Conservation (phyloP, 2,113 vertebrate genomes). For the Solea solea region DNA sequence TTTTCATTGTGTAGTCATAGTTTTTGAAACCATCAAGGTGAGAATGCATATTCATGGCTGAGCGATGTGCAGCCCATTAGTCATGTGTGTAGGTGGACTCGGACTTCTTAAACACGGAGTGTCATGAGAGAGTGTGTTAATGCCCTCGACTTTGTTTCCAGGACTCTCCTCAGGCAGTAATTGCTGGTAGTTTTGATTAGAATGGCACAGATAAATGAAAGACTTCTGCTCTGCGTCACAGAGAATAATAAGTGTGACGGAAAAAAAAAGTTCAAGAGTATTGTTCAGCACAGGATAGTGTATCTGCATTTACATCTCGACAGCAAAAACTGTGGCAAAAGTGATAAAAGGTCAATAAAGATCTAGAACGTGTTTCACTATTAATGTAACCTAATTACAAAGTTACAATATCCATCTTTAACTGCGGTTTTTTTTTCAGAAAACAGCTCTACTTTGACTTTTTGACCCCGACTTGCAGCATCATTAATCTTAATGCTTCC, state of each 20-base stretch:
- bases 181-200: conserved; percentile 63
- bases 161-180: conserved; percentile 61
- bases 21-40: conserved; percentile 63
- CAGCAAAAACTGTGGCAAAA: conserved; percentile 1
- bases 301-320: neutral
- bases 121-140: conserved; percentile 59
- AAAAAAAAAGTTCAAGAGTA: neutral
- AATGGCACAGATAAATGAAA: conserved; percentile 48
- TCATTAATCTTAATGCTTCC: conserved; percentile 49
- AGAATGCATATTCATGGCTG: conserved; percentile 72
- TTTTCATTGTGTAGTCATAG: conserved; percentile 54
- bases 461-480: conserved; percentile 32
- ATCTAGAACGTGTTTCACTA: conserved; percentile 16
- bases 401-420: neutral
- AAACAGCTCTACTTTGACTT: conserved; percentile 14
- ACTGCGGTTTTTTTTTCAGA: conserved; percentile 12
- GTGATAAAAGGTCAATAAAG: conserved; percentile 14
- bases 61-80: conserved; percentile 63
- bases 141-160: conserved; percentile 51
- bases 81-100: conserved; percentile 63
- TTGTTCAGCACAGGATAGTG: neutral
- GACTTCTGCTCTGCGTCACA: conserved; percentile 22
- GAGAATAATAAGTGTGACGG: neutral
- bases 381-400: neutral
- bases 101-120: conserved; percentile 55